These are phyloP conservation scores for Ptilonorhynchus violaceus DNA, from an alignment of 2,113 vertebrate species.

Conservation along the genomic window DNA sequence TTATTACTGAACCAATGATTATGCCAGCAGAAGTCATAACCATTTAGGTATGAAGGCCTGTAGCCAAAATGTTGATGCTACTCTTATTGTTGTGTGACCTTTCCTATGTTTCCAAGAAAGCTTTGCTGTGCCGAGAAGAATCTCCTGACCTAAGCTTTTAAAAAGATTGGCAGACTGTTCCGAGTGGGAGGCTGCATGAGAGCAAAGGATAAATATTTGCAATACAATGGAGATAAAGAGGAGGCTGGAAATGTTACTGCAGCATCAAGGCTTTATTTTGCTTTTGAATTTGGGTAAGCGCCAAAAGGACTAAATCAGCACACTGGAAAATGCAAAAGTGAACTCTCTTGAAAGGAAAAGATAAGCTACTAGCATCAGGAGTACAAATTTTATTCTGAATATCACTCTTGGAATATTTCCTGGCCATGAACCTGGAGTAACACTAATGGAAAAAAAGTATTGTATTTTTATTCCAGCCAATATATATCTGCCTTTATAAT, in stretches of 20 bases:
- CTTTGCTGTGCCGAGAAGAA: slow-evolving; percentile 35
- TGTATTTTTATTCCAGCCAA: slow-evolving; percentile 55
- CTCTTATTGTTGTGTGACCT: slow-evolving; percentile 39
- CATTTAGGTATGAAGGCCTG: slow-evolving; percentile 8
- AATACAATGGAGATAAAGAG: slow-evolving; percentile 57
- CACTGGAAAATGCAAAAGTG: slow-evolving; percentile 34
- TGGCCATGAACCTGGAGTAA: slow-evolving; percentile 26
- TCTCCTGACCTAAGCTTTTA: slow-evolving; percentile 56
- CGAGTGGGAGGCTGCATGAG: slow-evolving; percentile 55
- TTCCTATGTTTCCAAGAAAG: slow-evolving; percentile 41
- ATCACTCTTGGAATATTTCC: background rate
- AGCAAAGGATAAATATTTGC: slow-evolving; percentile 67
- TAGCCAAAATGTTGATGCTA: slow-evolving; percentile 49
- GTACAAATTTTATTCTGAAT: background rate
- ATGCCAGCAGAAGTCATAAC: background rate
- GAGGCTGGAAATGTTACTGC: slow-evolving; percentile 44
- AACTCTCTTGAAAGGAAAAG: background rate
- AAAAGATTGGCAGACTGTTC: slow-evolving; percentile 51
- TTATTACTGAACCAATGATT: background rate
- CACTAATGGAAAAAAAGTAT: slow-evolving; percentile 32
- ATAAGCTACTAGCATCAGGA: slow-evolving; percentile 1
- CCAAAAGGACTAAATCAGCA: slow-evolving; percentile 36
- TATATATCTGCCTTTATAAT: slow-evolving; percentile 49
- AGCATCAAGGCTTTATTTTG: slow-evolving; percentile 45
- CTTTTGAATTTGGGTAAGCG: slow-evolving; percentile 27